Evolutionary conservation across 1,140 invertebrate species (phyloP), one percentile per base, ranked within the genome.

Genomic region (Sitodiplosis mosellana): DNA sequence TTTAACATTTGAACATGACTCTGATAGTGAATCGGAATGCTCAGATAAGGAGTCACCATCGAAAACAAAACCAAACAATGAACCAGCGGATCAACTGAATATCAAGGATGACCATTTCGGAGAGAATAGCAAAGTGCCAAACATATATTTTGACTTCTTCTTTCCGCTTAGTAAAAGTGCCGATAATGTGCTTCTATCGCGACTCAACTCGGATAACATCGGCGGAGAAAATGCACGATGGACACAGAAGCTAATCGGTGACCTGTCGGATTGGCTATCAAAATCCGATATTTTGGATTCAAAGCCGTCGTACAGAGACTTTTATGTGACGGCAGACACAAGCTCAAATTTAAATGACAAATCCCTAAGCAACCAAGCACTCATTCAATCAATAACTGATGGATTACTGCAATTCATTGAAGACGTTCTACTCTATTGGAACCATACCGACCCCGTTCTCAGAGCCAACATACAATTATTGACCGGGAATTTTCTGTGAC

Each of bases 401-500:
- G 33, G 40, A 49, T 22, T 18, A 12, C 12, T 58, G 45, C 73
- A 75, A 59, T 56, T 63, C 38, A 66, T 87, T 17, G 65, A 67
- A 21, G 83, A 87, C 61, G 63, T 86, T 40, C 58, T 84, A 41
- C 64, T 79, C 7, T 87, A 77, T 65, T 69, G 72, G 19, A 63
- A 70, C 52, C 84, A 88, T 63, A 57, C 71, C 5, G 86, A 90
- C 69, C 87, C 85, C 5, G 81, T 88, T 54, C 63, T 90, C 22
- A 70, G 84, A 52, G 85, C 84, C 6, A 75, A 77, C 48, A 67
- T 77, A 2, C 73, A 78, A 34, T 60, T 74, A 41, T 54, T 83
- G 17, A 61, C 81, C 49, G 77, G 79, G 3, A 71, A 71, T 54
- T 74, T 82, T 53, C 56, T 87, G 67, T 65, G 21, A 58, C 60